Evolutionary conservation across 2,113 vertebrate species (phyloP), one percentile per base, ranked within the genome.

Genomic region (Dinomys branickii): DNA sequence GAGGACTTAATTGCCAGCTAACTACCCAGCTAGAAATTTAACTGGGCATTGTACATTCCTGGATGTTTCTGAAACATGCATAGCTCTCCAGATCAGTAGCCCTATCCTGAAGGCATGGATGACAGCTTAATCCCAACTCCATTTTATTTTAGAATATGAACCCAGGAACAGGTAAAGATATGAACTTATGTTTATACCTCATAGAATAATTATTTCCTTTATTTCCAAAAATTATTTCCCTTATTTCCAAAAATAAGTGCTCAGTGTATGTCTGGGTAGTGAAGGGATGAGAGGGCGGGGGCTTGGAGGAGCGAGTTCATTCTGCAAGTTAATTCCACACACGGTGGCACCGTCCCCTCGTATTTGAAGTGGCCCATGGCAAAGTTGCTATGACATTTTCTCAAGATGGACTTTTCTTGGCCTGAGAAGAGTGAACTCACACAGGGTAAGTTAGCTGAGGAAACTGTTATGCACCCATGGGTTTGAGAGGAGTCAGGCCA

Each of bases 391-490:
- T 71, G 41, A 93, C 67, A 84, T 93, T 95, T 95, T 91, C 92
- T 97, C 87, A 38, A 82, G 94, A 83, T 71, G 73, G 47, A 78
- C 80, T 96, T 95, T 52, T 85, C 59, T 92, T 95, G 77, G 69
- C 52, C 22, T 69, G 71, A 93, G 52, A 88, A 71, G 44, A 81
- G 44, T 91, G 82, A 88, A 86, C 41, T 58, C 54, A n/a, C 17
- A 44, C 4, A 65, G 22, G 7, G 7, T 65, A 63, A 44, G 30
- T 81, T 59, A 92, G 58, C 52, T 71, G 47, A 95, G 83, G 84
- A 91, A 97, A 88, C 78, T 52, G 77, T 20, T 63, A 4, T 9
- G 41, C 63, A 47, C 65, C 69, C 33, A 5, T 9, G 10, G 75
- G 33, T 35, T 54, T 65, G 41, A 82, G 69, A 93, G 26, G 91